Percentiles rank a stretch among this genome's conserved stretches.
Conservation (phyloP, 1,140 invertebrate species). For the Melanaphis sacchari region DNA sequence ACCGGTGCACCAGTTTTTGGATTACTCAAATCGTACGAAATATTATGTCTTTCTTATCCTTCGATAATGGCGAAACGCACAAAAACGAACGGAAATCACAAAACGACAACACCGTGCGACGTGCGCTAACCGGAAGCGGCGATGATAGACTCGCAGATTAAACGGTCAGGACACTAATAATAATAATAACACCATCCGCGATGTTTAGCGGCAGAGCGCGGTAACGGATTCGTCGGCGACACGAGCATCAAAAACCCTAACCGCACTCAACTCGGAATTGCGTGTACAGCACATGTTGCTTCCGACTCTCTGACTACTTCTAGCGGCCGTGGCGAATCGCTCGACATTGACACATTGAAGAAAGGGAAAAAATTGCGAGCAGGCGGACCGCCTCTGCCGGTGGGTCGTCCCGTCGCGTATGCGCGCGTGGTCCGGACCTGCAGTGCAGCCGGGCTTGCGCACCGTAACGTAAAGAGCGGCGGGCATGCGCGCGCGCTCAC, state of each 20-base stretch:
- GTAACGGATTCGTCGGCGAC: neutral
- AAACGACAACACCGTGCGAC: neutral
- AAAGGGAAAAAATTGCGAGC: constrained; percentile 1
- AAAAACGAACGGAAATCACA: neutral
- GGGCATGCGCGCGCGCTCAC: neutral
- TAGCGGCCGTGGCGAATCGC: constrained; percentile 34
- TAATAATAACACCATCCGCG: neutral
- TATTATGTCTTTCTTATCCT: neutral
- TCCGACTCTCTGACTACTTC: constrained; percentile 20
- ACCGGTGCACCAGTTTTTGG: neutral
- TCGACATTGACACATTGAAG: constrained; percentile 53
- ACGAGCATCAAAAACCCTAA: constrained; percentile 41
- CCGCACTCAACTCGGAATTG: constrained; percentile 49
- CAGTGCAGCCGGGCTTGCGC: neutral
- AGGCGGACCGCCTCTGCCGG: neutral
- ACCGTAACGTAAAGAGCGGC: neutral
- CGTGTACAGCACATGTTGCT: constrained; percentile 52
- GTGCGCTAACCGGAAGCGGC: neutral
- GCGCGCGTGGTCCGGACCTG: constrained; percentile 21
- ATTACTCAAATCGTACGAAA: neutral
- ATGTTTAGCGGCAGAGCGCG: neutral
- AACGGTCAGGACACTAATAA: neutral
- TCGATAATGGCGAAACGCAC: neutral
- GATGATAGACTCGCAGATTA: neutral
- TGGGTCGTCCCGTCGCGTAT: constrained; percentile 22